Conservation (phyloP, 1,140 invertebrate genomes). For the Augochlora pura region DNA sequence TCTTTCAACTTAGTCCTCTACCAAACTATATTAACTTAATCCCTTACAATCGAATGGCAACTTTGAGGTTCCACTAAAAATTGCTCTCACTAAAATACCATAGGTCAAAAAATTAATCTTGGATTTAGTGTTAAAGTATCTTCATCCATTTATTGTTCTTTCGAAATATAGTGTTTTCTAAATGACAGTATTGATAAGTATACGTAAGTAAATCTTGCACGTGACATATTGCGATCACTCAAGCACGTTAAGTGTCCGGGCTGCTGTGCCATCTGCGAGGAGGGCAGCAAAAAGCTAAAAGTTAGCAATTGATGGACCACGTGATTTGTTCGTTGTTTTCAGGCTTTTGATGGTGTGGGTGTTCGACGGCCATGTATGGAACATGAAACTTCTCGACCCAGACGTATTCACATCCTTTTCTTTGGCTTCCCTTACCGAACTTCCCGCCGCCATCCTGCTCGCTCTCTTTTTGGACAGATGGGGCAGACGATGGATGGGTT, state of each 20-base stretch:
- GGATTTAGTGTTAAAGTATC: no score
- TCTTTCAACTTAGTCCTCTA: no score
- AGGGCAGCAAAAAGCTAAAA: not conserved
- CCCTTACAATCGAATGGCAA: no score
- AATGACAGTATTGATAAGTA: not conserved
- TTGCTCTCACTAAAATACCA: no score
- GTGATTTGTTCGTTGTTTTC: conserved; percentile 26
- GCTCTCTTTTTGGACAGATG: conserved; percentile 90
- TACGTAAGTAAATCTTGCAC: not conserved
- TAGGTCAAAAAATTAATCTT: no score
- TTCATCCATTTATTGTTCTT: not conserved
- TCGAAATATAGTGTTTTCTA: not conserved
- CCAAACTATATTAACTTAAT: no score
- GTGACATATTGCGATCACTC: not conserved
- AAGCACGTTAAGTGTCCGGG: not conserved
- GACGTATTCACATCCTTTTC: conserved; percentile 93
- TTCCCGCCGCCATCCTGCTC: conserved; percentile 91
- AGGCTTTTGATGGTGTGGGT: conserved; percentile 91
- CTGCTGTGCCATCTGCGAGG: no score
- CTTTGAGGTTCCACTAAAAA: no score
- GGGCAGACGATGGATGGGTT: conserved; percentile 92
- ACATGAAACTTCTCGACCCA: conserved; percentile 89
- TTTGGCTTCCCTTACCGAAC: conserved; percentile 89
- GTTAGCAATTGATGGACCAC: not conserved
- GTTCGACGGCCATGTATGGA: conserved; percentile 93